A percentile compares a stretch with the other conserved stretches of the same genome.
phyloP scores from a whole-genome alignment of 2,797 vertebrate species.

The Malurus splendens region DNA sequence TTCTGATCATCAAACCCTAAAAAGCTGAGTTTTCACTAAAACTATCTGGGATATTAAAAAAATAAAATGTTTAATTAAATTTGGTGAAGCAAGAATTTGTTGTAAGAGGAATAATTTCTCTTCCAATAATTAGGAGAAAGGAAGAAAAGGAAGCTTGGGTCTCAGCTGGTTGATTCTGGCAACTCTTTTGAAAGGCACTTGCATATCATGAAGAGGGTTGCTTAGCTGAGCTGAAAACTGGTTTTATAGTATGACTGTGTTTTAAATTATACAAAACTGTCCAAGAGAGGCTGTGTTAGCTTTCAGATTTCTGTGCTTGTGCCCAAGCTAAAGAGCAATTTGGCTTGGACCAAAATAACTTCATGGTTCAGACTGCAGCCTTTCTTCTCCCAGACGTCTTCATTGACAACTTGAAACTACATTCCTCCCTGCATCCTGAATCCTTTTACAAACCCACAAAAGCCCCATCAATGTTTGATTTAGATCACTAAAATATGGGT shows the following conservation, averaged over 20 bases:
- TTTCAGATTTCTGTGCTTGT: neutral
- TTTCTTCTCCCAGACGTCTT: neutral
- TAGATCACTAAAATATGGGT: neutral
- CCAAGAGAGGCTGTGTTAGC: neutral
- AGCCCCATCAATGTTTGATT: neutral
- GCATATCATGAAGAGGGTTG: neutral
- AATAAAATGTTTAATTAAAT: neutral
- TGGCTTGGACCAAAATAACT: constrained; percentile 5
- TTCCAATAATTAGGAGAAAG: neutral
- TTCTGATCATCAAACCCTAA: neutral
- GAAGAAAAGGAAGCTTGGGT: neutral
- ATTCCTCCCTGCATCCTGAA: neutral
- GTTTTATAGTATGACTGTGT: neutral
- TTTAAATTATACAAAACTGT: constrained; percentile 26
- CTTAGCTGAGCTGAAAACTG: neutral
- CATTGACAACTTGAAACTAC: neutral
- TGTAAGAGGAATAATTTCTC: neutral
- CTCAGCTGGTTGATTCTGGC: neutral
- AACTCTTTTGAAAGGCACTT: neutral
- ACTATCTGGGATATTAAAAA: neutral
- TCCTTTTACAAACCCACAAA: neutral
- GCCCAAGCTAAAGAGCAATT: neutral
- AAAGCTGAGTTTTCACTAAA: neutral
- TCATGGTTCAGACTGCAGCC: neutral
- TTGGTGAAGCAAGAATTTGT: neutral